Base-by-base conservation (phyloP, 2,888 invertebrate genomes). In the Dynastes maya region DNA sequence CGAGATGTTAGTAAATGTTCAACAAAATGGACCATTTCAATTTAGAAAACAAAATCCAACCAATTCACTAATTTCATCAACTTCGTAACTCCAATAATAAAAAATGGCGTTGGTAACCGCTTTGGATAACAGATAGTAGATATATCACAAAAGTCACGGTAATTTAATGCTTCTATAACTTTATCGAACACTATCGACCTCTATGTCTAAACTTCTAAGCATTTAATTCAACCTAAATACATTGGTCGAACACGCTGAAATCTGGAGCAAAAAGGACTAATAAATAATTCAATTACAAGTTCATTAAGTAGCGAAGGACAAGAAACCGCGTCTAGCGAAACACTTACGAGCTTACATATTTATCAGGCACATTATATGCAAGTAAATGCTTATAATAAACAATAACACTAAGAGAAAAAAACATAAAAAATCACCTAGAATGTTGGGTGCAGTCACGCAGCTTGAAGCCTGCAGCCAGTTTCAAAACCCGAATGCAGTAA, bases 381-480 rank as follows among this genome's bases (percentile, higher is more conserved):
- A 13, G 22, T 29, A 74, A 61, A 40, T 61, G 61, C 61, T 22
- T 22, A 72, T 37, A 72, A 72, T 58, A 72, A 58, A 72, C 72
- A 72, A 72, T 61, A 72, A 72, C 58, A 40, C 40, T 61, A 58
- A 72, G 51, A 55, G 51, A 70, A 51, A 9, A 8, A n/a, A 32
- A 3, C 5, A 68, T 27, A 63, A 67, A 68, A 68, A 68, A 27
- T 40, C 22, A 70, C 3, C 58, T 71, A 71, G 72, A 72, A 72
- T 72, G 77, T 67, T 76, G 53, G 76, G 76, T 68, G 68, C 78
- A 71, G 78, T 22, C 72, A 58, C 58, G 64, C 40, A 70, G 22
- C 58, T 27, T 22, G 40, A 45, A 37, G 71, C 78, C 78, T 32
- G 72, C 53, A 71, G 78, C 61, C 53, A 72, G 55, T 72, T 71